Base-by-base conservation (phyloP, 2,113 vertebrate species). In the Nibea albiflora region DNA sequence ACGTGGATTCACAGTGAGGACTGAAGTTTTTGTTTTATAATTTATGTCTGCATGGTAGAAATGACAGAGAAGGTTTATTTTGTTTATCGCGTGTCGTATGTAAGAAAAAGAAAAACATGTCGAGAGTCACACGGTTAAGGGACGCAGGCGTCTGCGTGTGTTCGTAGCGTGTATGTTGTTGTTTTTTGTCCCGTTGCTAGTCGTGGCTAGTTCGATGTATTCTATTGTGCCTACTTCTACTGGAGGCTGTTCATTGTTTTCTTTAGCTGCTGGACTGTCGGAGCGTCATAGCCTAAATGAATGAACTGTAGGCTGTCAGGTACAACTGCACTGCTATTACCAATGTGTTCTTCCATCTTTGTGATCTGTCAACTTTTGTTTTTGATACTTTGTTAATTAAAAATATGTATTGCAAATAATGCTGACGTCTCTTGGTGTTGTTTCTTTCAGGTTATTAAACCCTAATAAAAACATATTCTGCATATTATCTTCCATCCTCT, bases 381-480 rank as follows among this genome's bases (percentile, higher is more conserved):
- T 94, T 94, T 94, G 85, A 94, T 93, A 93, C 92, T 90, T 94
- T 91, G 75, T 71, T 87, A 85, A 91, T 91, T 92, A 93, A 94
- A 91, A 56, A 66, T 11, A 54, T 83, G 77, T 73, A 68, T 60
- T 82, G 31, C 39, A 69, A 77, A 67, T 20, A 3, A 12, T 2
- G 14, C 19, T 39, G 35, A 16, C 42, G 4, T 19, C 17, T 22
- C 12, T 5, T 67, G 65, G 63, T 57, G 39, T 60, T 39, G 15
- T 47, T 39, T 39, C 7, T 44, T 44, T 44, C 35, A 35, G 35
- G 35, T 35, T 7, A 35, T 35, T 35, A 35, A 8, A 35, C 7
- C 5, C 6, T 35, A 35, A 8, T 35, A 35, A 35, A 35, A 35
- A 35, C 35, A 39, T 31, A 31, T 39, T 9, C 35, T 39, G 35